Base-by-base conservation (phyloP, 2,113 vertebrate genomes). In the Zonotrichia leucophrys region DNA sequence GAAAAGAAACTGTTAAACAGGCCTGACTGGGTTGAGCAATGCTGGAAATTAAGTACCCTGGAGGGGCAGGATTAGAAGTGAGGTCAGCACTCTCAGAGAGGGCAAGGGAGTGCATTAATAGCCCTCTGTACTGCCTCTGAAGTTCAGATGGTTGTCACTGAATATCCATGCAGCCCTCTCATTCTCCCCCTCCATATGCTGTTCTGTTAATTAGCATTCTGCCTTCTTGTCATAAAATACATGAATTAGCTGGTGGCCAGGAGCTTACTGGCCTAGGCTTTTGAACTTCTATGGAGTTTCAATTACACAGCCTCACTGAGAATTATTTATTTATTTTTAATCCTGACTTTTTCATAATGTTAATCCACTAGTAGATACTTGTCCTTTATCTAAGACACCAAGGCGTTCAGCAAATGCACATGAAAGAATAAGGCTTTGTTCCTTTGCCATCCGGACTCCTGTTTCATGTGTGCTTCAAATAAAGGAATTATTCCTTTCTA, bases 1-100 rank as follows among this genome's bases (percentile, higher is more conserved):
- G 97, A 97, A 93, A 97, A 98, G 95, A 96, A 96, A 97, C 87
- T 94, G 95, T 96, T 97, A 92, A 97, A 93, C 97, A 97, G 97
- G 89, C 95, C 92, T 79, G 94, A 56, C 85, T 82, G 83, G 95
- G 84, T 68, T 87, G 97, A 96, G 94, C 82, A 84, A 84, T 30
- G 83, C 87, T 91, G 89, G 70, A 95, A 97, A 96, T 93, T 84
- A 95, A 96, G 94, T 93, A 96, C 87, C 95, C 96, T 96, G 95
- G 85, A 97, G 92, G 90, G 93, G 92, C 92, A 95, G 96, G 96
- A 95, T 95, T 94, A 95, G 94, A 85, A 90, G 56, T 49, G 76
- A 96, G 97, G 97, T 95, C 97, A 96, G 92, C 46, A 39, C 84
- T 56, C 83, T 72, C 42, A 89, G 87, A 60, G 62, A 60, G 69